phyloP scores from a whole-genome alignment of 2,113 vertebrate genomes.

The Tiliqua scincoides region DNA sequence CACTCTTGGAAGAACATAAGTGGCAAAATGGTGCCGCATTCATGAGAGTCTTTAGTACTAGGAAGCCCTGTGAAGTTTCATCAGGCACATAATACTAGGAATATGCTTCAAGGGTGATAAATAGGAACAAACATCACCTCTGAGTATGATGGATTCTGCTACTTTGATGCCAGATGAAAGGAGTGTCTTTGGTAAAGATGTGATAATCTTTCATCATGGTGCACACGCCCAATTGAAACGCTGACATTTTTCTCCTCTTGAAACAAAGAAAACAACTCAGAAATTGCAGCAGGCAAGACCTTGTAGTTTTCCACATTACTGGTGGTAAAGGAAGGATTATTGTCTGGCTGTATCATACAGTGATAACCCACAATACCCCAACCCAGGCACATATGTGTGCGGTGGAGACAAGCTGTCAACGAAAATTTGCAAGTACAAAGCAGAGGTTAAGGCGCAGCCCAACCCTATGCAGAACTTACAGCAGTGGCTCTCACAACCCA shows the following conservation, averaged over 20 bases:
- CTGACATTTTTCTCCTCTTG: constrained; percentile 55
- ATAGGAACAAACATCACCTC: constrained; percentile 43
- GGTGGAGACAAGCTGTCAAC: background rate
- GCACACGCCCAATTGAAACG: constrained; percentile 40
- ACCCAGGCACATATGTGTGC: background rate
- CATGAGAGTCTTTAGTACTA: constrained; percentile 29
- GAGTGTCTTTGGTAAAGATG: constrained; percentile 51
- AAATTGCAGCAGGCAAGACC: constrained; percentile 7
- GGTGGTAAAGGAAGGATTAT: background rate
- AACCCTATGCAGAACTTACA: no score
- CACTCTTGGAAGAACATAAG: background rate
- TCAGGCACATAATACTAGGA: background rate
- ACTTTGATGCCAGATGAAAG: constrained; percentile 72
- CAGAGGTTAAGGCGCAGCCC: background rate
- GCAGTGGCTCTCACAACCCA: no score
- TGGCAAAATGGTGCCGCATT: background rate
- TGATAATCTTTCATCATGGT: constrained; percentile 46
- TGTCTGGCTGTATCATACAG: constrained; percentile 27
- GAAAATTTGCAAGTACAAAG: background rate
- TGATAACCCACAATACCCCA: constrained; percentile 4
- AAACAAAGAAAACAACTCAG: constrained; percentile 48
- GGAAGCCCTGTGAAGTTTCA: constrained; percentile 26
- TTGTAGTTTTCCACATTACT: constrained; percentile 20
- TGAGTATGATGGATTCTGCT: constrained; percentile 56
- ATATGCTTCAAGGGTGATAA: constrained; percentile 35